phyloP scores from a whole-genome alignment of 2,113 vertebrate species.

The Plestiodon gilberti region DNA sequence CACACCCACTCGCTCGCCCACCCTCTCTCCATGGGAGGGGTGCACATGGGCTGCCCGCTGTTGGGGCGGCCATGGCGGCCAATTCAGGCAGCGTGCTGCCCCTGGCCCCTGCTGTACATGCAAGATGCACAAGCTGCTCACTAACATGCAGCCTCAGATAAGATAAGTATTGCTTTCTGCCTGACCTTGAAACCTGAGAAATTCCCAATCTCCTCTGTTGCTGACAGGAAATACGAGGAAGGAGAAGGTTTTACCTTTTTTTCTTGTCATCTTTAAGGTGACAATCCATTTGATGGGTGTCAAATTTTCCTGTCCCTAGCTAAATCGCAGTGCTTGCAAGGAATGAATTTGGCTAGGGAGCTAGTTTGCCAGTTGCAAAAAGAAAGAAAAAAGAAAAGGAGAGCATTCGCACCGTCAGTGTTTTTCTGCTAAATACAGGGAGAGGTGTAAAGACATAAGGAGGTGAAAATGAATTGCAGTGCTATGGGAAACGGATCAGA shows the following conservation, averaged over 20 bases:
- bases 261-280: constrained; percentile 61
- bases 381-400: no score
- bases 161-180: constrained; percentile 50
- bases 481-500: neutral
- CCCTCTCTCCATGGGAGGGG: no score
- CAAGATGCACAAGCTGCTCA: constrained; percentile 55
- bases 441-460: neutral
- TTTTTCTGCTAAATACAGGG: neutral
- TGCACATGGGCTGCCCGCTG: no score
- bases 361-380: constrained; percentile 38
- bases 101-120: neutral
- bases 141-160: constrained; percentile 28
- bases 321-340: constrained; percentile 33
- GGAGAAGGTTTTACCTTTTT: constrained; percentile 19
- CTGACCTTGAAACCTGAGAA: constrained; percentile 74
- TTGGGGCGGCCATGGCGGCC: no score
- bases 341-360: constrained; percentile 26
- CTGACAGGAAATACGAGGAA: constrained; percentile 63
- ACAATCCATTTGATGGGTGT: constrained; percentile 68
- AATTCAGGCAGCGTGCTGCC: no score
- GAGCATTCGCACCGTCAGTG: constrained; percentile 37
- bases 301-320: constrained; percentile 66
- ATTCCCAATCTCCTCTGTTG: constrained; percentile 43
- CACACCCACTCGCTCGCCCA: no score
- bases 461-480: neutral